Evolutionary conservation across 2,797 vertebrate genomes (phyloP).

Genomic region (Macrochelys suwanniensis): DNA sequence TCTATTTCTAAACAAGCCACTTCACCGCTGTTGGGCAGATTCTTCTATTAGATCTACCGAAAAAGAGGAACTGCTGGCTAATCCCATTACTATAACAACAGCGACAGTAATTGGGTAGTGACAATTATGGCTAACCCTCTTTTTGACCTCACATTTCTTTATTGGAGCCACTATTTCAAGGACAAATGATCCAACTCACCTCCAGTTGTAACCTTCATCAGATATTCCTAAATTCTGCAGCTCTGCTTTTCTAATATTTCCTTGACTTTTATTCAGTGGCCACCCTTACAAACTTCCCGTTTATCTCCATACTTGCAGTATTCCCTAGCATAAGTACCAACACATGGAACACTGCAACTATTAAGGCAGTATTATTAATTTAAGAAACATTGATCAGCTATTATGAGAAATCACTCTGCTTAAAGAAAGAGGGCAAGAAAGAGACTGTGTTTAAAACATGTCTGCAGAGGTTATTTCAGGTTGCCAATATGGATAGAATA

Average conservation of each 20-base stretch:
- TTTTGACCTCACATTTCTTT: background rate
- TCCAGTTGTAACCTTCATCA: conserved; percentile 32
- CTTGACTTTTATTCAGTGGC: background rate
- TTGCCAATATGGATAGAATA: background rate
- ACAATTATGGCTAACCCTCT: conserved; percentile 45
- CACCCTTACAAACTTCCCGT: conserved; percentile 45
- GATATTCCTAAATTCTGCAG: conserved; percentile 29
- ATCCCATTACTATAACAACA: conserved; percentile 48
- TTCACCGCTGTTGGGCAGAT: conserved; percentile 13
- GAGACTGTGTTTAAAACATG: background rate
- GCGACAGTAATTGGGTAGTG: conserved; percentile 29
- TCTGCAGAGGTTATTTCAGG: background rate
- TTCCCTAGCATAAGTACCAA: conserved; percentile 38
- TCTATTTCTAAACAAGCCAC: background rate
- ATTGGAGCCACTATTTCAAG: background rate
- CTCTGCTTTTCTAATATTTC: conserved; percentile 67
- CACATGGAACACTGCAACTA: conserved; percentile 49
- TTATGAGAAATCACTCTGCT: background rate
- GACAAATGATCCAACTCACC: background rate
- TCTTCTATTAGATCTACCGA: background rate
- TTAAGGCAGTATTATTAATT: conserved; percentile 65
- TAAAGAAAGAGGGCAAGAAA: conserved; percentile 21
- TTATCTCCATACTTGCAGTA: conserved; percentile 60
- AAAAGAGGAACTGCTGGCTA: conserved; percentile 15
- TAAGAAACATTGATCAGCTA: conserved; percentile 3